A percentile compares a stretch with the other conserved stretches of the same genome.
phyloP scores from a whole-genome alignment of 2,888 invertebrate genomes.

The Agrochola lota region DNA sequence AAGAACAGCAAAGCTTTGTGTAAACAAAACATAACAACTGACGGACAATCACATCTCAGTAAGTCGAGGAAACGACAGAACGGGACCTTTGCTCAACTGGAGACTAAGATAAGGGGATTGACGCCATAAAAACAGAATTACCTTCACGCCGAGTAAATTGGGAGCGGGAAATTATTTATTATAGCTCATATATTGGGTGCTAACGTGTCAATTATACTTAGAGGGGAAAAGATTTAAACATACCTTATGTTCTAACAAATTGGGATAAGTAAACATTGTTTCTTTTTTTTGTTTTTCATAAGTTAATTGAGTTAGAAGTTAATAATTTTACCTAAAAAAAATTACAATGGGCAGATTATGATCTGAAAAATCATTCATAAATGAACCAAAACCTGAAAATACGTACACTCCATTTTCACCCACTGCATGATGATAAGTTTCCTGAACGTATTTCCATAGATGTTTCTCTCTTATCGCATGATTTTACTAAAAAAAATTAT shows the following conservation, averaged over 20 bases:
- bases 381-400: background rate
- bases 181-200: conserved; percentile 24
- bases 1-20: background rate
- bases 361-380: background rate
- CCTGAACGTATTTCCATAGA: background rate
- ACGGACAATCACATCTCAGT: conserved; percentile 13
- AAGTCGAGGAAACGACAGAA: conserved; percentile 64
- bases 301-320: background rate
- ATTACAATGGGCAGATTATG: background rate
- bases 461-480: background rate
- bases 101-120: conserved; percentile 86
- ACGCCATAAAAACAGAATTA: conserved; percentile 80
- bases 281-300: background rate
- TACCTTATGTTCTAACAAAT: background rate
- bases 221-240: conserved; percentile 3
- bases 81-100: conserved; percentile 76
- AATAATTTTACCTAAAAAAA: background rate
- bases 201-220: conserved; percentile 38
- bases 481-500: no score
- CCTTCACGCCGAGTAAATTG: conserved; percentile 63
- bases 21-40: conserved; percentile 27
- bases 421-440: background rate
- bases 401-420: background rate
- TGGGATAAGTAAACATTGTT: background rate
- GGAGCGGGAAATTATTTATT: conserved; percentile 63